Conservation (phyloP, 2,888 invertebrate genomes). For the Chloromyia formosa region DNA sequence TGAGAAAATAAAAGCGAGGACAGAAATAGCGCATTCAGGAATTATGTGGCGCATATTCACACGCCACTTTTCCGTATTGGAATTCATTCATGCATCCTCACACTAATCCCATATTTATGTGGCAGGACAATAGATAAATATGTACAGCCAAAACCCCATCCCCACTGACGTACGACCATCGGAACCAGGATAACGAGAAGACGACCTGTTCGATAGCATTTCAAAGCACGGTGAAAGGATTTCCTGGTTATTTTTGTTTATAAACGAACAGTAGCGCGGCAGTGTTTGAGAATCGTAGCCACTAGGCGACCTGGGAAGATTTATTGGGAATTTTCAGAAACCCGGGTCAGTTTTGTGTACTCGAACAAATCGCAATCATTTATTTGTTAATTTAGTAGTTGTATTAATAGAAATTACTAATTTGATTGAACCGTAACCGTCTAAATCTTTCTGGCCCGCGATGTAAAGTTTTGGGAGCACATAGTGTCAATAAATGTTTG, state of each 20-base stretch:
- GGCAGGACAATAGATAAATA: slow-evolving; percentile 50
- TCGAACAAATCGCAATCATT: too few species aligned
- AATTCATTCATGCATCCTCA: slow-evolving; percentile 49
- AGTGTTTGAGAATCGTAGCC: neutral
- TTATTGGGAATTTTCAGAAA: too few species aligned
- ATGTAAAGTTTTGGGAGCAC: too few species aligned
- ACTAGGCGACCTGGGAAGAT: too few species aligned
- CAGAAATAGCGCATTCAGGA: slow-evolving; percentile 45
- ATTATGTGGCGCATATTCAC: slow-evolving; percentile 47
- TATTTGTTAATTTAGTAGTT: too few species aligned
- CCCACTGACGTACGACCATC: neutral
- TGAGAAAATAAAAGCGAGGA: slow-evolving; percentile 25
- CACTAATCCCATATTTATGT: slow-evolving; percentile 50
- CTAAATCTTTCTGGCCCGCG: too few species aligned
- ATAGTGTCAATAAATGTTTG: neutral
- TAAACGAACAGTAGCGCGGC: neutral
- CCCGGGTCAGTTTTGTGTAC: too few species aligned
- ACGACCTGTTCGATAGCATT: slow-evolving; percentile 26
- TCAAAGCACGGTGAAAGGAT: slow-evolving; percentile 18
- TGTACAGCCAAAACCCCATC: slow-evolving; percentile 28
- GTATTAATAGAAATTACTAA: too few species aligned
- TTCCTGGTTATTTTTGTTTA: slow-evolving; percentile 7
- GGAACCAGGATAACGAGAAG: slow-evolving; percentile 28
- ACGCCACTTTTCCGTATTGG: slow-evolving; percentile 45
- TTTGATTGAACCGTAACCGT: too few species aligned